Evolutionary conservation across 2,888 invertebrate species (phyloP).

Genomic region (Agelastica alni): DNA sequence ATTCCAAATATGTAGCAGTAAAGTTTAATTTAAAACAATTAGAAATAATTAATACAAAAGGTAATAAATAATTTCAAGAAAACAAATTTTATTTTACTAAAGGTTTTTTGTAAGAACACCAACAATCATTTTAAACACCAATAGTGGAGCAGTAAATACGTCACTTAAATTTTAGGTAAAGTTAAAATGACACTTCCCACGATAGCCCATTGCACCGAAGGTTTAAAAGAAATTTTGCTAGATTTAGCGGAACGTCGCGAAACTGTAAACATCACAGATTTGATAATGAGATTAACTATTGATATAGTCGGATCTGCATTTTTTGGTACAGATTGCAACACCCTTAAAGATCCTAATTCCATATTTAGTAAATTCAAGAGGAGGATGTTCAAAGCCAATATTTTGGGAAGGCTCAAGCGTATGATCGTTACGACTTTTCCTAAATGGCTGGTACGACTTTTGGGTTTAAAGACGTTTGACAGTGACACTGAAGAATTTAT

Average conservation of each 20-base stretch:
- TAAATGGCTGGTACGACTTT: background rate
- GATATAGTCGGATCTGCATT: slow-evolving; percentile 63
- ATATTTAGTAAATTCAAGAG: slow-evolving; percentile 52
- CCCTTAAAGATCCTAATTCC: slow-evolving; percentile 58
- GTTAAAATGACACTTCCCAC: slow-evolving; percentile 67
- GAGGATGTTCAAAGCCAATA: slow-evolving; percentile 30
- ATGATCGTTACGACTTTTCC: background rate
- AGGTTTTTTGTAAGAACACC: too few species aligned
- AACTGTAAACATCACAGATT: slow-evolving; percentile 49
- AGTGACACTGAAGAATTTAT: slow-evolving; percentile 54
- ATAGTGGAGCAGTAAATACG: too few species aligned
- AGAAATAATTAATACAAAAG: too few species aligned
- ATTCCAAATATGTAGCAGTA: too few species aligned
- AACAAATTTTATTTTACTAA: too few species aligned
- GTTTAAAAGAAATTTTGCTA: slow-evolving; percentile 26
- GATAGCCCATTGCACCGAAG: slow-evolving; percentile 58
- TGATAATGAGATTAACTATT: slow-evolving; percentile 61
- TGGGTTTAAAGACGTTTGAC: slow-evolving; percentile 32
- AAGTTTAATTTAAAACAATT: too few species aligned
- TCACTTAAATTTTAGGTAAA: slow-evolving; percentile 60
- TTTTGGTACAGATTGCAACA: slow-evolving; percentile 63
- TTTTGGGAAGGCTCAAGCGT: background rate
- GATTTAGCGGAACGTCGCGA: slow-evolving; percentile 20
- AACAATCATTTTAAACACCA: too few species aligned
- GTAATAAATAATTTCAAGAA: too few species aligned